phyloP scores from a whole-genome alignment of 2,113 vertebrate species.

The Brachionichthys hirsutus region DNA sequence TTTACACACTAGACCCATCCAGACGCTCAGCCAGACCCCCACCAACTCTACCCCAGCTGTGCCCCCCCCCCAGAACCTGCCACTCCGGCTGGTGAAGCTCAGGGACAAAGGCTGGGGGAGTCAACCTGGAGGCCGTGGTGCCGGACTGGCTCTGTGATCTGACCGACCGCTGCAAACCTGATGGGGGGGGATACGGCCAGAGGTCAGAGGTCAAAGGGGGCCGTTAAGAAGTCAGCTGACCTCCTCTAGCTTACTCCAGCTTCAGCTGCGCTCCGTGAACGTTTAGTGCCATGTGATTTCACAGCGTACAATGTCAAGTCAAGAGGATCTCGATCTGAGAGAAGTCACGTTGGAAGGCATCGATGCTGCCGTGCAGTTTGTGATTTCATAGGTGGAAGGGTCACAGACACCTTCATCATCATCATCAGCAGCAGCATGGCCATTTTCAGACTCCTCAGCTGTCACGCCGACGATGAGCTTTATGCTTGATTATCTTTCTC shows the following conservation, averaged over 20 bases:
- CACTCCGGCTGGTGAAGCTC: slow-evolving; percentile 37
- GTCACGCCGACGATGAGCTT: neutral
- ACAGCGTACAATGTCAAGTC: neutral
- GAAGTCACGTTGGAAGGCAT: neutral
- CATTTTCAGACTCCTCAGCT: neutral
- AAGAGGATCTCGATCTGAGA: neutral
- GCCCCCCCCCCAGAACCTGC: slow-evolving; percentile 56
- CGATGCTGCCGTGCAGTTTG: neutral
- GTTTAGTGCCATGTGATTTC: slow-evolving; percentile 31
- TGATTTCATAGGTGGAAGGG: neutral
- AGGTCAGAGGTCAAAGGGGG: slow-evolving; percentile 56
- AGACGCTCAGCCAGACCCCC: slow-evolving; percentile 38
- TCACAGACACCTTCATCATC: neutral
- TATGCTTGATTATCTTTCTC: slow-evolving; percentile 70
- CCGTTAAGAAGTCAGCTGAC: slow-evolving; percentile 50
- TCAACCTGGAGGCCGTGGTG: slow-evolving; percentile 63
- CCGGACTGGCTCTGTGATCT: slow-evolving; percentile 69
- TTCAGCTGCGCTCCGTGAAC: neutral
- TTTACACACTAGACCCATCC: slow-evolving; percentile 65
- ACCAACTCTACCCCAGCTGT: slow-evolving; percentile 1
- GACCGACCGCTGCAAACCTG: slow-evolving; percentile 48
- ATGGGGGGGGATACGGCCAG: slow-evolving; percentile 52
- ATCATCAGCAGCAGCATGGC: neutral
- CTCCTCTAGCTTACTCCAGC: slow-evolving; percentile 27
- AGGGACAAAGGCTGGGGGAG: slow-evolving; percentile 53